These are phyloP conservation scores for Pogonomyrmex barbatus DNA, from an alignment of 1,140 invertebrate genomes.

Conservation along the genomic window DNA sequence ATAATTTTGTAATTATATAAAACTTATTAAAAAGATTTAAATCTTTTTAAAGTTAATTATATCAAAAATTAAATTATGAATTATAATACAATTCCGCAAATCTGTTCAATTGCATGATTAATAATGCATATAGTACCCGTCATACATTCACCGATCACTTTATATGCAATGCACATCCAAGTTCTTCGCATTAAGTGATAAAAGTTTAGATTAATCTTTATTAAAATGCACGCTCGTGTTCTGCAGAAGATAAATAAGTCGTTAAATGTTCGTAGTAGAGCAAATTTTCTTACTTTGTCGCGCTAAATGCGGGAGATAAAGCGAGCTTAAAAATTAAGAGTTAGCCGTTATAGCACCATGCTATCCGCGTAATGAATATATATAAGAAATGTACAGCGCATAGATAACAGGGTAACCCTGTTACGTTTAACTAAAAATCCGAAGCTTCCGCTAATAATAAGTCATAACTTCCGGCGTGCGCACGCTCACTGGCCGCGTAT, in stretches of 20 bases:
- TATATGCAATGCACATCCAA: conserved; percentile 21
- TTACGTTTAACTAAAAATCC: conserved; percentile 48
- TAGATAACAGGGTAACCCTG: conserved; percentile 25
- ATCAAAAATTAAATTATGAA: conserved; percentile 12
- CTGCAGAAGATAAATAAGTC: conserved; percentile 35
- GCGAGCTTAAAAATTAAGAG: conserved; percentile 60
- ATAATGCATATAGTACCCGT: neutral
- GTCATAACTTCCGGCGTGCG: conserved; percentile 22
- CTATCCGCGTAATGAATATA: conserved; percentile 62
- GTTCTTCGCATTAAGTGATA: conserved; percentile 15
- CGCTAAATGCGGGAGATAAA: conserved; percentile 53
- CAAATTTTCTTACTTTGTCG: conserved; percentile 52
- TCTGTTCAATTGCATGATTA: neutral
- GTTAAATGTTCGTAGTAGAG: conserved; percentile 49
- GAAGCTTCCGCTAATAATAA: conserved; percentile 42
- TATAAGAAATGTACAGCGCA: conserved; percentile 30
- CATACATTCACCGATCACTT: neutral
- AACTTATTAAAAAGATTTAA: neutral
- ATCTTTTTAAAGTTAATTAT: neutral
- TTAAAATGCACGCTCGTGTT: conserved; percentile 38
- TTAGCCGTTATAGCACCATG: conserved; percentile 32
- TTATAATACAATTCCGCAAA: conserved; percentile 1
- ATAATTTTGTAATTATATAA: neutral
- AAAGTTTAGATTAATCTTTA: conserved; percentile 41
- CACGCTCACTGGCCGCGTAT: neutral